A percentile compares a stretch with the other conserved stretches of the same genome.
phyloP scores from a whole-genome alignment of 2,113 vertebrate species.

The Alosa alosa region DNA sequence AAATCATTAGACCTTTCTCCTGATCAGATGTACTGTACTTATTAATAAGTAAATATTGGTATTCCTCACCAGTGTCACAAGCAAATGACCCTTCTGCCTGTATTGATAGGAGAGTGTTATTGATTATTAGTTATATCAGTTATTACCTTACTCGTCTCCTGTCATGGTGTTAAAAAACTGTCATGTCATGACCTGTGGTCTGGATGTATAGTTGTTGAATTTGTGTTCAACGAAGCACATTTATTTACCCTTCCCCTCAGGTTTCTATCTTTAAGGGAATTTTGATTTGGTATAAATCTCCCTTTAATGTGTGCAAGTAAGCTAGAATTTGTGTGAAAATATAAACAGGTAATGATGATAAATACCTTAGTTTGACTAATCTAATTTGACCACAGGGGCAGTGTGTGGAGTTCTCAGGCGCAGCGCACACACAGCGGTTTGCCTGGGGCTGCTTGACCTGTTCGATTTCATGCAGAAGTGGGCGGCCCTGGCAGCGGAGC shows the following conservation, averaged over 20 bases:
- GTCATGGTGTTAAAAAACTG: neutral
- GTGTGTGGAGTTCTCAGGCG: neutral
- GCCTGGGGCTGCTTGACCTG: neutral
- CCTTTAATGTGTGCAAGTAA: neutral
- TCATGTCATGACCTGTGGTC: neutral
- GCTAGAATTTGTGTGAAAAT: neutral
- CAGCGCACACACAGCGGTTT: neutral
- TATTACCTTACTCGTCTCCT: neutral
- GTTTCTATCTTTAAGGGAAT: neutral
- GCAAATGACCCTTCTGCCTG: neutral
- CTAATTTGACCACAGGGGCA: neutral
- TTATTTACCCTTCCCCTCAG: neutral
- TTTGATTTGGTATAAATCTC: neutral
- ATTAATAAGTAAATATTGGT: neutral
- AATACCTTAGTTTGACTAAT: neutral
- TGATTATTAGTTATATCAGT: neutral
- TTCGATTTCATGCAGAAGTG: conserved; percentile 31
- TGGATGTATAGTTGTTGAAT: neutral
- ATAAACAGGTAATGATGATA: neutral
- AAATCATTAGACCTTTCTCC: neutral
- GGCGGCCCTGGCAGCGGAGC: conserved; percentile 31
- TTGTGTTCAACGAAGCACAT: neutral
- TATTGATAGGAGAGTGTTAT: neutral
- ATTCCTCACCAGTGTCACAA: neutral
- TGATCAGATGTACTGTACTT: neutral